A percentile compares a stretch with the other conserved stretches of the same genome.
Evolutionary conservation across 2,113 vertebrate genomes (phyloP).

Genomic region (Amblyornis subalaris): DNA sequence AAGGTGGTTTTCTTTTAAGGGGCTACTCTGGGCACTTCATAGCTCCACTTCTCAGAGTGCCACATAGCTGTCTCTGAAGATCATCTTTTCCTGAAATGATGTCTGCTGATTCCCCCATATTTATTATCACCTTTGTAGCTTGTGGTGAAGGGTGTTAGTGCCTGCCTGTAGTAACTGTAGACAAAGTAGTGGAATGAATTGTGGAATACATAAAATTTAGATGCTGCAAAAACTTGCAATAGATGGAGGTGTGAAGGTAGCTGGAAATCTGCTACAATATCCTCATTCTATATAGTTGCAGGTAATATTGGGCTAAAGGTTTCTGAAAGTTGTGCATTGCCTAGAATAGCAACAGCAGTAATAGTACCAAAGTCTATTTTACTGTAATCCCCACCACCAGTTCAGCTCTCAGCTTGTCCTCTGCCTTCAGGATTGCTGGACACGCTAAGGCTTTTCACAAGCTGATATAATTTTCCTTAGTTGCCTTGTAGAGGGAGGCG

Average conservation of each 20-base stretch:
- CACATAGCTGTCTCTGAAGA: neutral
- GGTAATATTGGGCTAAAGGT: neutral
- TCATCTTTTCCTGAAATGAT: neutral
- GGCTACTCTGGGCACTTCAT: neutral
- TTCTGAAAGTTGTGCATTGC: neutral
- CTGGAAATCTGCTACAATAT: neutral
- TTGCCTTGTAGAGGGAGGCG: neutral
- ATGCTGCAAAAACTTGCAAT: neutral
- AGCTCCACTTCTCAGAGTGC: neutral
- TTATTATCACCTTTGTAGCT: neutral
- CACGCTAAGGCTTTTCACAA: neutral
- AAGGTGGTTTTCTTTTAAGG: neutral
- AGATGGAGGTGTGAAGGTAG: neutral
- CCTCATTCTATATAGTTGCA: neutral
- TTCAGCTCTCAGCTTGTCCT: neutral
- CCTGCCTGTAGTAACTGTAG: neutral
- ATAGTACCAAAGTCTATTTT: neutral
- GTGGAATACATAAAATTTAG: neutral
- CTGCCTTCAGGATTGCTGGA: neutral
- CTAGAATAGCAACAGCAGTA: neutral
- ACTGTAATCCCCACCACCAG: neutral
- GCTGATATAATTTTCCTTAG: neutral
- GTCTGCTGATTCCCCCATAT: neutral
- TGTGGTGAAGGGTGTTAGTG: neutral
- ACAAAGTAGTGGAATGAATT: neutral